Conservation (phyloP, 1,140 invertebrate species). For the Drosophila biarmipes region DNA sequence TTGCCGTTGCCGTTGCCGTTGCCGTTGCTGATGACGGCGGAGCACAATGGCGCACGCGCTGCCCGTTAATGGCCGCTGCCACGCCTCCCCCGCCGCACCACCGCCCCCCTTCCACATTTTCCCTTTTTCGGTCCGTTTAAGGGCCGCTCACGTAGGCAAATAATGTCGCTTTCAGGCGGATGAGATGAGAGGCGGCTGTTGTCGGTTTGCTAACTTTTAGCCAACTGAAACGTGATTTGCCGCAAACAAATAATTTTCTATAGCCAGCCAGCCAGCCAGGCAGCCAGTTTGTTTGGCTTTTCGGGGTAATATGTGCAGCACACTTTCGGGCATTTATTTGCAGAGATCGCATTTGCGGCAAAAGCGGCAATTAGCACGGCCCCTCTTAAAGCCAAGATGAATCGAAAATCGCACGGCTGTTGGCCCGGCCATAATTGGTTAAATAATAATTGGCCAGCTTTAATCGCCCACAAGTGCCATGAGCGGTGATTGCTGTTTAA, state of each 20-base stretch:
- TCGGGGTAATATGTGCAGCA: conserved; percentile 27
- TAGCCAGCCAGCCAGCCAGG: conserved; percentile 5
- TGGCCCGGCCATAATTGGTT: conserved; percentile 11
- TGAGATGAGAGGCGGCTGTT: conserved; percentile 41
- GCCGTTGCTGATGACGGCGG: conserved; percentile 23
- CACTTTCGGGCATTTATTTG: conserved; percentile 41
- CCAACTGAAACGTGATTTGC: conserved; percentile 62
- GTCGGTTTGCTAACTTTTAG: conserved; percentile 60
- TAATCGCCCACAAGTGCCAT: conserved; percentile 7
- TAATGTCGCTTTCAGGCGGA: conserved; percentile 57
- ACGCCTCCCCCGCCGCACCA: background rate
- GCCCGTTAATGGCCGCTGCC: conserved; percentile 53
- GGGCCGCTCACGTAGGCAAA: conserved; percentile 60
- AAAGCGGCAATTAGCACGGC: conserved; percentile 45
- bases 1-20: background rate
- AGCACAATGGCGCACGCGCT: conserved; percentile 59
- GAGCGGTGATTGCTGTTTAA: conserved; percentile 29
- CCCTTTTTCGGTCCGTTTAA: conserved; percentile 26
- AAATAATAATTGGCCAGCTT: conserved; percentile 19
- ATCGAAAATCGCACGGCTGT: conserved; percentile 13
- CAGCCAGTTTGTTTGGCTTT: conserved; percentile 39
- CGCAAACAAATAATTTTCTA: conserved; percentile 60
- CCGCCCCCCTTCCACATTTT: background rate
- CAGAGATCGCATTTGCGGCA: conserved; percentile 44
- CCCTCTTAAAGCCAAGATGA: conserved; percentile 29